Base-by-base conservation (phyloP, 1,140 invertebrate genomes). In the Procambarus virginalis region DNA sequence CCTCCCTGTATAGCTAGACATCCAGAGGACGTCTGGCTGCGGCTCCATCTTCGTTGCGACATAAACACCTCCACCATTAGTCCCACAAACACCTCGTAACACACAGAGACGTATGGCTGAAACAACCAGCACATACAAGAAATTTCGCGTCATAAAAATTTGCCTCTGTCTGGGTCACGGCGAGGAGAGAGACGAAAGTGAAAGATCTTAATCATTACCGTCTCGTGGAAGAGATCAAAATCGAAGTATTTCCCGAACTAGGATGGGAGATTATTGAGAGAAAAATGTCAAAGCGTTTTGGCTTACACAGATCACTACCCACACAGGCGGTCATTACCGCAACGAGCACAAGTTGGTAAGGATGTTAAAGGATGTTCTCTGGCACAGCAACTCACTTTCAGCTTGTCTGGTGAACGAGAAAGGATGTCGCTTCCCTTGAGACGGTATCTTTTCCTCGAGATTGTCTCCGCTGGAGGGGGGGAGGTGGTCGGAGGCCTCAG, bases 401-500 rank as follows among this genome's bases (percentile, higher is more conserved):
- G 77, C 77, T 49, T 79, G 77, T 51, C 77, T 79, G 77, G 77
- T 79, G 46, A 79, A 79, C 77, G 45, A 6, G 48, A 79, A 49
- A 79, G 77, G 49, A 79, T n/a, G 49, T 79, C 77, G 34, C 34
- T 34, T 22, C 77, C 77, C 77, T 49, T 79, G 77, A 6, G 77
- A 51, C 77, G 77, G 77, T 46, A 79, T 79, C 45, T 79, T 51
- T 79, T 79, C 77, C 45, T 79, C 77, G 77, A 79, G 5, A 51
- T 2, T 2, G 4, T 79, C 48, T 17, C 22, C 45, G 75, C 8
- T 34, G 48, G 46, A 49, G 77, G 77, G 1, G 0, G 77, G 4
- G 4, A 9, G 14, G 6, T 9, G 6, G 3, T 6, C 6, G 46
- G 49, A 4, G 20, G 2, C 6, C 48, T 17, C 6, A 8, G 9